Evolutionary conservation across 35 echinoderm and acorn worm genomes (phyloP).

Genomic region (Stichopus chloronotus): DNA sequence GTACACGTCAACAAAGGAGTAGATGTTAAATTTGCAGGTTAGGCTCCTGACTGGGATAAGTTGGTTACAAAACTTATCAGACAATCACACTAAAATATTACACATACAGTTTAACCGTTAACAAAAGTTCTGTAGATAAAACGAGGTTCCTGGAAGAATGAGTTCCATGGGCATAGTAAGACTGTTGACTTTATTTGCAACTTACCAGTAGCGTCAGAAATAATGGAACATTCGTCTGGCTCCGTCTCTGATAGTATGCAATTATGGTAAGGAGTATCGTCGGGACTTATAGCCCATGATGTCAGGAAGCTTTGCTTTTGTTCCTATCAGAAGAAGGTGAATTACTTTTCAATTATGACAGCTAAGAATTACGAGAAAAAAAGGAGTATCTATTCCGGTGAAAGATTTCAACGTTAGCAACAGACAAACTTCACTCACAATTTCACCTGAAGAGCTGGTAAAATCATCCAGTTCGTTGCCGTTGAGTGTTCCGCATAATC

Average conservation of each 20-base stretch:
- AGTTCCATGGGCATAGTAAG: too few relatives aligned
- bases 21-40: too few relatives aligned
- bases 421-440: neutral
- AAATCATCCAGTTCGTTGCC: constrained; percentile 26
- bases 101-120: too few relatives aligned
- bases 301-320: neutral
- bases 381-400: too few relatives aligned
- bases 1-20: neutral
- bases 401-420: too few relatives aligned
- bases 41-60: too few relatives aligned
- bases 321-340: neutral
- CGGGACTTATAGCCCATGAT: neutral
- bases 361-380: too few relatives aligned
- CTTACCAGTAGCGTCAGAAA: constrained; percentile 6
- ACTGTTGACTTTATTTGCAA: neutral
- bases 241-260: neutral
- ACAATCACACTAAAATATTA: too few relatives aligned
- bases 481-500: neutral
- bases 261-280: neutral
- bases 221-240: neutral
- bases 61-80: too few relatives aligned
- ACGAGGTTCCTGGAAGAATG: too few relatives aligned
- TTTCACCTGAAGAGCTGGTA: neutral
- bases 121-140: too few relatives aligned
- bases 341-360: too few relatives aligned